Conservation (phyloP, 2,797 vertebrate genomes). For the Ptychadena robeensis region DNA sequence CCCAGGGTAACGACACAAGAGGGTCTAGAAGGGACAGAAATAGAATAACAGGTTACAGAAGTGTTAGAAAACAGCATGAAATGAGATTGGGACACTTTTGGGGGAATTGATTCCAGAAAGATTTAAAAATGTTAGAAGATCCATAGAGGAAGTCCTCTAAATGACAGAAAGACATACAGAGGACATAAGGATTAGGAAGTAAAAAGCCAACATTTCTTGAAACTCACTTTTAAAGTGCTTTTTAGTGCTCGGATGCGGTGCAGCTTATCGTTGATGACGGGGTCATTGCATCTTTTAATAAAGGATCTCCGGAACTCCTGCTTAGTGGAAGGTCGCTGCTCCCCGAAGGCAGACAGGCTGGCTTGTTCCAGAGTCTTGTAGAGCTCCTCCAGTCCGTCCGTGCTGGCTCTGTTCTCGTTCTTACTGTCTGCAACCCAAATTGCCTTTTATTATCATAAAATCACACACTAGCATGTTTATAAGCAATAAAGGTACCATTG, state of each 20-base stretch:
- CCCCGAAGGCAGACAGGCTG: conserved; percentile 83
- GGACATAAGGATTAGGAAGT: no score
- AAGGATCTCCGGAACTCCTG: conserved; percentile 85
- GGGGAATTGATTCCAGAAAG: no score
- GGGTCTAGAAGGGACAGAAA: no score
- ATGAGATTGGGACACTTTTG: no score
- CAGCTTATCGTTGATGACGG: conserved; percentile 86
- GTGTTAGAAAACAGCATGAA: no score
- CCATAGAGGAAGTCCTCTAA: no score
- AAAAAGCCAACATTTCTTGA: background rate
- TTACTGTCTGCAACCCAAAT: conserved; percentile 76
- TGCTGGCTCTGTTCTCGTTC: conserved; percentile 68
- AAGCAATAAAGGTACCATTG: no score
- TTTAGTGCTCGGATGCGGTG: conserved; percentile 86
- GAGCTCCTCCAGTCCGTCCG: conserved; percentile 83
- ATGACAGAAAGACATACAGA: background rate
- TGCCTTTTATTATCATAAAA: background rate
- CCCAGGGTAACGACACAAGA: no score
- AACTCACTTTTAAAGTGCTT: conserved; percentile 88
- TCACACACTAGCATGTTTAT: no score
- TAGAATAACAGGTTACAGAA: no score
- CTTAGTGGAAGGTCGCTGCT: conserved; percentile 82
- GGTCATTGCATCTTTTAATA: conserved; percentile 81
- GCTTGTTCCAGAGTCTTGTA: conserved; percentile 84
- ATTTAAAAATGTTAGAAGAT: background rate